A percentile compares a stretch with the other conserved stretches of the same genome.
Evolutionary conservation across 2,113 vertebrate genomes (phyloP).

Genomic region (Gambusia holbrooki): DNA sequence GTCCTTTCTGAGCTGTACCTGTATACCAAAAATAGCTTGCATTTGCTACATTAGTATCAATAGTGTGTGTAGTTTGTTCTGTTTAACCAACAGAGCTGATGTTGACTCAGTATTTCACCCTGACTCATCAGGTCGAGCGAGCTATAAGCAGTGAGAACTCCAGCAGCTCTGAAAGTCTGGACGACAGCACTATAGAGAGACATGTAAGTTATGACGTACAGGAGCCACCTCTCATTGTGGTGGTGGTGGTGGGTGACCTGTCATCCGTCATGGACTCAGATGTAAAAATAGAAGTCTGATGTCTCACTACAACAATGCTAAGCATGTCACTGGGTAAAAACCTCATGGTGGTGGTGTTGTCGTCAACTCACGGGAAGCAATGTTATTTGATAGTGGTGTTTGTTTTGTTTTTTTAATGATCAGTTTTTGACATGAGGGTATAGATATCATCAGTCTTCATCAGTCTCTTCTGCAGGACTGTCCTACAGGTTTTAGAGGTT

Average conservation of each 20-base stretch:
- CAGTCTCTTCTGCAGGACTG: no score
- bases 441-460: no score
- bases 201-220: slow-evolving; percentile 35
- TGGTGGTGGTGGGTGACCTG: background rate
- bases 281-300: background rate
- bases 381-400: background rate
- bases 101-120: background rate
- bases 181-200: slow-evolving; percentile 45
- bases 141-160: slow-evolving; percentile 20
- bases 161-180: slow-evolving; percentile 54
- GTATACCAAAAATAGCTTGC: no score
- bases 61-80: no score
- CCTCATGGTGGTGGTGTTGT: no score
- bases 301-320: background rate
- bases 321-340: background rate
- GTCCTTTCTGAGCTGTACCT: no score
- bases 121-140: slow-evolving; percentile 26
- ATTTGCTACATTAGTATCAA: no score
- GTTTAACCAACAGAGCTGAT: background rate
- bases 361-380: no score
- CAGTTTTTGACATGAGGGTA: background rate
- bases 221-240: no score
- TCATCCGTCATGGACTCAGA: background rate
- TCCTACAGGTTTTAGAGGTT: no score
- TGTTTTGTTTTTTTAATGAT: background rate